Evolutionary conservation across 2,797 vertebrate species (phyloP).

Genomic region (Malacoctenus gilli): DNA sequence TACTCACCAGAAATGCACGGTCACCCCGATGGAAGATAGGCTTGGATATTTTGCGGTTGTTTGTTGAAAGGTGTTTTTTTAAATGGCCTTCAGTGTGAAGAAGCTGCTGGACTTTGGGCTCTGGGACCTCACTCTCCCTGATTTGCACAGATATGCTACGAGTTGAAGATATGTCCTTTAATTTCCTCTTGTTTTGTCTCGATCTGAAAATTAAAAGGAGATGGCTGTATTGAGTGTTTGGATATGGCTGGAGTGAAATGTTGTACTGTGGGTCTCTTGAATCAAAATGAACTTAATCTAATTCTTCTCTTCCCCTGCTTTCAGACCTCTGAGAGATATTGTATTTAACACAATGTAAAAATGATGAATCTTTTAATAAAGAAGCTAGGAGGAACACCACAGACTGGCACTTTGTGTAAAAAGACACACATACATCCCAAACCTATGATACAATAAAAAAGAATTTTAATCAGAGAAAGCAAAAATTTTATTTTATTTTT

Average conservation of each 20-base stretch:
- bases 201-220: conserved; percentile 28
- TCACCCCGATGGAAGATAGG: conserved; percentile 85
- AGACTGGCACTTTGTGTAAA: background rate
- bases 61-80: conserved; percentile 24
- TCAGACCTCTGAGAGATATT: conserved; percentile 68
- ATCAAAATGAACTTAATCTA: conserved; percentile 36
- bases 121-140: conserved; percentile 52
- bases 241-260: conserved; percentile 42
- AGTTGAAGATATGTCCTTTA: conserved; percentile 51
- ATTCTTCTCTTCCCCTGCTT: conserved; percentile 41
- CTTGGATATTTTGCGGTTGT: conserved; percentile 3
- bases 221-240: conserved; percentile 46
- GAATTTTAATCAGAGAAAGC: too few species aligned
- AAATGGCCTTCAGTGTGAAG: conserved; percentile 35
- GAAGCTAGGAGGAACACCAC: conserved; percentile 41
- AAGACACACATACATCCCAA: too few species aligned
- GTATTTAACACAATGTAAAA: conserved; percentile 78
- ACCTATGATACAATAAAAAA: too few species aligned
- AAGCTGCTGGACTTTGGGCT: conserved; percentile 67
- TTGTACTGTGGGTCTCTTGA: conserved; percentile 45
- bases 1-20: conserved; percentile 97
- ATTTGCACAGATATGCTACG: conserved; percentile 79
- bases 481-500: too few species aligned
- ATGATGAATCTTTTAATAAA: conserved; percentile 83
- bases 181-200: conserved; percentile 41